A percentile compares a stretch with the other conserved stretches of the same genome.
Evolutionary conservation across 2,888 invertebrate genomes (phyloP).

Genomic region (Agrotis ipsilon): DNA sequence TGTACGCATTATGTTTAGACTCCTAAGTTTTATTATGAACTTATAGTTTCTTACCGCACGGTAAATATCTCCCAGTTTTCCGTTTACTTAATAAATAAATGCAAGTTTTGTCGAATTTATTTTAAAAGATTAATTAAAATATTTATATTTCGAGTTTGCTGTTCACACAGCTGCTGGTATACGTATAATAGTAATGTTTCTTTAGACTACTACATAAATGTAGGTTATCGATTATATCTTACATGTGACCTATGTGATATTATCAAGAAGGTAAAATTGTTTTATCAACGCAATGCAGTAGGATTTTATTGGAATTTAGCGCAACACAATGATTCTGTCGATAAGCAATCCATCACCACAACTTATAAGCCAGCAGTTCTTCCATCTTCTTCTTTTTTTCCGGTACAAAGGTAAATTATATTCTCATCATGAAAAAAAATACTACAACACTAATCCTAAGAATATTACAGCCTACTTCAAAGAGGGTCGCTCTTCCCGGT

Average conservation of each 20-base stretch:
- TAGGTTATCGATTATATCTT: too few relatives aligned
- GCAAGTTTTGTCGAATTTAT: too few relatives aligned
- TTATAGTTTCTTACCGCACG: too few relatives aligned
- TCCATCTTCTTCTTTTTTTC: constrained; percentile 1
- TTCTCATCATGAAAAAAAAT: constrained; percentile 59
- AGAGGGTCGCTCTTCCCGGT: constrained; percentile 58
- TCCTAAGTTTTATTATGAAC: too few relatives aligned
- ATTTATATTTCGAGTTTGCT: too few relatives aligned
- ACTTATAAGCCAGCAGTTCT: not conserved
- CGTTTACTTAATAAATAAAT: too few relatives aligned
- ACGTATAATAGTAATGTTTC: too few relatives aligned
- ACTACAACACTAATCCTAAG: constrained; percentile 53
- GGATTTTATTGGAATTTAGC: not conserved
- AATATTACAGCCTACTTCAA: constrained; percentile 58
- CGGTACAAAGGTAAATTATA: constrained; percentile 40
- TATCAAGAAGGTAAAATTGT: not conserved
- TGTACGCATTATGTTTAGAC: not conserved
- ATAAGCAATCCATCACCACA: not conserved
- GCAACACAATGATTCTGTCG: not conserved
- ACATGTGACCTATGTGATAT: not conserved
- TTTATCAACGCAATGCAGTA: not conserved
- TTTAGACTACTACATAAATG: too few relatives aligned
- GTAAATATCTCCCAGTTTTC: too few relatives aligned
- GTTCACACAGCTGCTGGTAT: too few relatives aligned
- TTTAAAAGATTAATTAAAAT: too few relatives aligned